Percentiles rank a stretch among this genome's conserved stretches.
These are phyloP conservation scores for Seira musarum DNA, from an alignment of 2,888 invertebrate species.

Conservation along the genomic window DNA sequence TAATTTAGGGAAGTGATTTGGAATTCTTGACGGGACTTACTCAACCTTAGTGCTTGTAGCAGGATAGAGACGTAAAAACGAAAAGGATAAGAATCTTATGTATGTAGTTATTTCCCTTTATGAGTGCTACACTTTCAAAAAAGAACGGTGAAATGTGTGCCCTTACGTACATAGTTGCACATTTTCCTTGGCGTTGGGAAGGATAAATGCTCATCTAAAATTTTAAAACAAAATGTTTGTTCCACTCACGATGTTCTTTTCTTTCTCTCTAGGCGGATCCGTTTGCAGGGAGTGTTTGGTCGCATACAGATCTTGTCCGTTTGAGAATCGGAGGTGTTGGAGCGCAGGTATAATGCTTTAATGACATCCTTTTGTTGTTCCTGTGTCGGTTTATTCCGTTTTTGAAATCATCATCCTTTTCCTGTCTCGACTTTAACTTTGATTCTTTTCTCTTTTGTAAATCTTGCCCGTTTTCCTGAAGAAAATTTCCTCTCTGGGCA, in stretches of 20 bases:
- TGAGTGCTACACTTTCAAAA: neutral
- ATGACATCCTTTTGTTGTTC: slow-evolving; percentile 60
- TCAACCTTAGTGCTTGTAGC: slow-evolving; percentile 11
- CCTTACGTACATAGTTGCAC: too few species aligned
- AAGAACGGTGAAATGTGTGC: too few species aligned
- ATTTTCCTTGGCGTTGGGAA: too few species aligned
- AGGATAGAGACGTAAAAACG: neutral
- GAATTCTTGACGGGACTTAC: slow-evolving; percentile 55
- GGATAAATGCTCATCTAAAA: slow-evolving; percentile 11
- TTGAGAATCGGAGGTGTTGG: slow-evolving; percentile 72
- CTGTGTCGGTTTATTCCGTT: slow-evolving; percentile 39
- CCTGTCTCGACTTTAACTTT: neutral
- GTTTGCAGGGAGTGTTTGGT: slow-evolving; percentile 69
- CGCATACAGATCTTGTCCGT: slow-evolving; percentile 73
- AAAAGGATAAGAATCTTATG: too few species aligned
- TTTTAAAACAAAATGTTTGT: too few species aligned
- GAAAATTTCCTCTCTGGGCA: neutral
- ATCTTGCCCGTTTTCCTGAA: neutral
- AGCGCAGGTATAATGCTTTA: slow-evolving; percentile 71
- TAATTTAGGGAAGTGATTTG: slow-evolving; percentile 57
- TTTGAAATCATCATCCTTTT: slow-evolving; percentile 24
- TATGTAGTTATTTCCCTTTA: too few species aligned
- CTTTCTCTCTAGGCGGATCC: slow-evolving; percentile 66
- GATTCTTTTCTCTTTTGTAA: slow-evolving; percentile 7
- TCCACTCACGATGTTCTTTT: too few species aligned